Evolutionary conservation across 2,797 vertebrate genomes (phyloP), one percentile per base, ranked within the genome.

Genomic region (Paramormyrops hopkinsi): DNA sequence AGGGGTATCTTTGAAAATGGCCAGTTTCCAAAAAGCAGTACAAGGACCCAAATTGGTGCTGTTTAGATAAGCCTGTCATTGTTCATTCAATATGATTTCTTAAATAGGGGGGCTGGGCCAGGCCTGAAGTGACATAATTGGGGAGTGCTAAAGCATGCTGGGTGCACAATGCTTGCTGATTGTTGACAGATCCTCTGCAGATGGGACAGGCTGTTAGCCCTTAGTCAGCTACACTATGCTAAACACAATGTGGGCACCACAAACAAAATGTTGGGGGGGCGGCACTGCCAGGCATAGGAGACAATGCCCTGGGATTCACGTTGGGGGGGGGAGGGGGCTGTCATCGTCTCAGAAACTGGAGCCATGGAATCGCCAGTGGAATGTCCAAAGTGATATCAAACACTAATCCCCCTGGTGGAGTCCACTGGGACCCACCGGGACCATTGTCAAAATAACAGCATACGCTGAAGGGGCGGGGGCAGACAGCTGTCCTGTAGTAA

Each of bases 311-410:
- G 90, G 90, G 93, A 91, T 92, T 90, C 82, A 88, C 87, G 88
- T 90, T 1, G 22, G 22, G 46, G 33, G 33, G 33, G 50, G 33
- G 33, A 3, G 37, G n/a, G 17, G 86, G 53, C 19, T 5, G 53
- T 89, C 93, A 91, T 89, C 86, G 92, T 93, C 91, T 73, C 90
- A 93, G 94, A 94, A 94, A 95, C 93, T 91, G 90, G 93, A 94
- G 93, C 92, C 92, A 92, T 88, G 25, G 91, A 91, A 91, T 91
- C 93, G 92, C 91, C 92, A 90, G 90, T 91, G 93, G 92, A 93
- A 94, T 93, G 94, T 95, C 93, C 94, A 92, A 93, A 95, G 95
- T 95, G 93, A 95, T 94, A 95, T 94, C 93, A 94, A 95, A 95
- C 92, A 94, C 94, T 95, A 95, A 96, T 95, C 95, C 92, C 89